Evolutionary conservation across 35 echinoderm and acorn worm genomes (phyloP).

Genomic region (Apostichopus japonicus): DNA sequence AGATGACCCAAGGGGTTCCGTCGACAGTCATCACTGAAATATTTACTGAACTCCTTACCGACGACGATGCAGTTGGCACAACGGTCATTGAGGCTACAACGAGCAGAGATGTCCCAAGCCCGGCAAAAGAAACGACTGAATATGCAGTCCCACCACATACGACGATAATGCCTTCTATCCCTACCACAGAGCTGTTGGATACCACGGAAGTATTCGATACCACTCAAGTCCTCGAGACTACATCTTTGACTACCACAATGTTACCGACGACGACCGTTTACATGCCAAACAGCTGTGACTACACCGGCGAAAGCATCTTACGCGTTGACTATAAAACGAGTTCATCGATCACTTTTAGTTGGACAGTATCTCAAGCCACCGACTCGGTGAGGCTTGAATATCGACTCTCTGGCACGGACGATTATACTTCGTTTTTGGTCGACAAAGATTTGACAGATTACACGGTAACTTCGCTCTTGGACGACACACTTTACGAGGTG

Average conservation of each 20-base stretch:
- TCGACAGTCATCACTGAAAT: not conserved
- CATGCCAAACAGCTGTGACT: constrained; percentile 23
- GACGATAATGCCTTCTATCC: not conserved
- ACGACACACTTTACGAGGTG: constrained; percentile 28
- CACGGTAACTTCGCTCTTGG: constrained; percentile 20
- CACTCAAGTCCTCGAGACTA: not conserved
- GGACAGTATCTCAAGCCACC: constrained; percentile 2
- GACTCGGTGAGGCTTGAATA: constrained; percentile 34
- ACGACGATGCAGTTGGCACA: not conserved
- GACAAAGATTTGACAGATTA: constrained; percentile 50
- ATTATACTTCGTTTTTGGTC: constrained; percentile 1
- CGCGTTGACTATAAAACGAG: constrained; percentile 37
- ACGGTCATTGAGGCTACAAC: not conserved
- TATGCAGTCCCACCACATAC: not conserved
- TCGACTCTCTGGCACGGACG: not conserved
- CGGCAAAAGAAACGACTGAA: not conserved
- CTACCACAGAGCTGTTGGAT: not conserved
- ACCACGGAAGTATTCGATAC: not conserved
- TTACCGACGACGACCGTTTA: not conserved
- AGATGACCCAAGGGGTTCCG: not conserved
- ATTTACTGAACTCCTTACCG: constrained; percentile 7
- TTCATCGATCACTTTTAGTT: constrained; percentile 22
- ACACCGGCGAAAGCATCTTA: constrained; percentile 23
- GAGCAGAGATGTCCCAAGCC: not conserved
- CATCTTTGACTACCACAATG: not conserved